phyloP scores from a whole-genome alignment of 2,113 vertebrate genomes.

The Xiphophorus maculatus region DNA sequence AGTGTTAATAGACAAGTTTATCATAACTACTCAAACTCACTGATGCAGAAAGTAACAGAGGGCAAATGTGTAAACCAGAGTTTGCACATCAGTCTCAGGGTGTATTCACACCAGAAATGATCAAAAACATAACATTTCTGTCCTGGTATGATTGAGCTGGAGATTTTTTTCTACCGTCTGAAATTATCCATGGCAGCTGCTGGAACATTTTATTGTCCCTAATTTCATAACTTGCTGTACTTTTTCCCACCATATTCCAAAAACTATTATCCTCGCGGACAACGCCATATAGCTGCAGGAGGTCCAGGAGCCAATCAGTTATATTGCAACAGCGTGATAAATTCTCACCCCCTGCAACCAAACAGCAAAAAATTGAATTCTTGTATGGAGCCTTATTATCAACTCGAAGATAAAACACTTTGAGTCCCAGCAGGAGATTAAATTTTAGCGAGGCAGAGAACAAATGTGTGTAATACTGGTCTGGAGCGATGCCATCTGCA shows the following conservation, averaged over 20 bases:
- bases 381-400: conserved; percentile 35
- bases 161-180: neutral
- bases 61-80: no score
- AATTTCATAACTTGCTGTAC: neutral
- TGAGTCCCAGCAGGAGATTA: conserved; percentile 31
- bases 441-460: conserved; percentile 35
- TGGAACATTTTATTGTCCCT: neutral
- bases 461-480: conserved; percentile 34
- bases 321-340: conserved; percentile 7
- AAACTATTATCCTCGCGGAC: conserved; percentile 7
- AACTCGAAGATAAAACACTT: conserved; percentile 44
- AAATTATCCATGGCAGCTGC: neutral
- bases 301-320: conserved; percentile 1
- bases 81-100: no score
- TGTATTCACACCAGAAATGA: no score
- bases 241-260: neutral
- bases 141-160: neutral
- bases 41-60: no score
- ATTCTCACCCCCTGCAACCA: conserved; percentile 13
- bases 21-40: no score
- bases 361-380: conserved; percentile 35
- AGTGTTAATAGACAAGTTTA: no score
- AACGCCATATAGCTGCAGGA: conserved; percentile 9
- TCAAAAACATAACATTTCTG: no score
- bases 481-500: conserved; percentile 13